A percentile compares a stretch with the other conserved stretches of the same genome.
phyloP scores from a whole-genome alignment of 2,113 vertebrate genomes.

The Protobothrops mucrosquamatus region DNA sequence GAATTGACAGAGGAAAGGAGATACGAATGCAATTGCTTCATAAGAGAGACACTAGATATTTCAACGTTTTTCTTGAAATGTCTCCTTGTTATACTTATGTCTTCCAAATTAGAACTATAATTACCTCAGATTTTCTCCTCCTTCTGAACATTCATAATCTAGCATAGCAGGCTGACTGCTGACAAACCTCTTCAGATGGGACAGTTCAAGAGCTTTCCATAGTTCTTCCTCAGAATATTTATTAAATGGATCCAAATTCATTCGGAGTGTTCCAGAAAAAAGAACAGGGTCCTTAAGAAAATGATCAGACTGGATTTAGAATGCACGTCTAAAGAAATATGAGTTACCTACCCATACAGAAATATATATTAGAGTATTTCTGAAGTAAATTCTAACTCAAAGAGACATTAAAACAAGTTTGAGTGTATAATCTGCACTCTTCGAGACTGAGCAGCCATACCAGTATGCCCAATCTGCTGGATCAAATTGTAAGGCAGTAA shows the following conservation, averaged over 20 bases:
- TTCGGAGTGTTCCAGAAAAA: conserved; percentile 89
- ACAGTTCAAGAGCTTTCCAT: conserved; percentile 86
- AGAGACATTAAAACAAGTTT: neutral
- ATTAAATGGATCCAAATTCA: conserved; percentile 94
- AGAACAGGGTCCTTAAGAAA: conserved; percentile 87
- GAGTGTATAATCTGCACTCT: neutral
- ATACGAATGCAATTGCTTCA: neutral
- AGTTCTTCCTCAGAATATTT: conserved; percentile 86
- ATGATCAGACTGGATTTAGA: neutral
- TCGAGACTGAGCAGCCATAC: neutral
- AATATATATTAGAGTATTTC: neutral
- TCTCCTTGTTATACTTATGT: neutral
- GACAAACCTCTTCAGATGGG: conserved; percentile 85
- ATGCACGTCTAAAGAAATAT: neutral
- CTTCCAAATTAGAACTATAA: neutral
- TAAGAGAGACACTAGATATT: neutral
- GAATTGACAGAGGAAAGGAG: neutral
- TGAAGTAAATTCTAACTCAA: neutral
- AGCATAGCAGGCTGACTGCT: conserved; percentile 80
- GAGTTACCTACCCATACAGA: neutral
- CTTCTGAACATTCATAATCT: conserved; percentile 86
- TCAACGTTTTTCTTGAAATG: neutral
- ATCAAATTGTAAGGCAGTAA: neutral
- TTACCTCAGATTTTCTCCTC: conserved; percentile 96
- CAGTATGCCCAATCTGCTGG: neutral